phyloP scores from a whole-genome alignment of 2,797 vertebrate species.

The Cephalopachus bancanus region DNA sequence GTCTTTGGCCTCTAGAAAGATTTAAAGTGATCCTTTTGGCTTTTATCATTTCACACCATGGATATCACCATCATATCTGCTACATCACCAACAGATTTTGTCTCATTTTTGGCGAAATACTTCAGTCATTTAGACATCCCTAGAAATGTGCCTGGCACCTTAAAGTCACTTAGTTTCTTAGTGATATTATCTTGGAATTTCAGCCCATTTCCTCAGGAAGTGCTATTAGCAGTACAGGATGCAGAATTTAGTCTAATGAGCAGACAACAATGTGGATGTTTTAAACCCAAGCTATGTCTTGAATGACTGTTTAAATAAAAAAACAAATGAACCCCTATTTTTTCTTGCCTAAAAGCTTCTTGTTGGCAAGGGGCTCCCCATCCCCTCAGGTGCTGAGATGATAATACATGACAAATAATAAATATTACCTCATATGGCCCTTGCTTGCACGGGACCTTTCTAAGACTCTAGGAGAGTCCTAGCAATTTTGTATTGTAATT shows the following conservation, averaged over 20 bases:
- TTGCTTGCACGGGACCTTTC: not conserved
- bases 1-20: not conserved
- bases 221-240: conserved; percentile 77
- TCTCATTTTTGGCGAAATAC: conserved; percentile 50
- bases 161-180: conserved; percentile 44
- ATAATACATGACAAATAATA: not conserved
- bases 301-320: not conserved
- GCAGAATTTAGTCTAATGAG: conserved; percentile 73
- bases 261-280: conserved; percentile 61
- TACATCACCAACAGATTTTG: not conserved
- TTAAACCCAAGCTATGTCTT: conserved; percentile 45
- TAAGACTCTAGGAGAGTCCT: not conserved
- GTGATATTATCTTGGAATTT: conserved; percentile 77
- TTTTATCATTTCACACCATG: not conserved
- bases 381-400: not conserved
- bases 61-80: not conserved
- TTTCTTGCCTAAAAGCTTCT: not conserved
- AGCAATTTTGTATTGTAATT: not conserved
- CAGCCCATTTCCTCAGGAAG: conserved; percentile 80
- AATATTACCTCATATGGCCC: not conserved
- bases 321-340: conserved; percentile 1
- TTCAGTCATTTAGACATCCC: not conserved
- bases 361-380: not conserved
- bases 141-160: not conserved
- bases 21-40: not conserved